Evolutionary conservation across 2,113 vertebrate species (phyloP), one percentile per base, ranked within the genome.

Genomic region (Mastomys natalensis): DNA sequence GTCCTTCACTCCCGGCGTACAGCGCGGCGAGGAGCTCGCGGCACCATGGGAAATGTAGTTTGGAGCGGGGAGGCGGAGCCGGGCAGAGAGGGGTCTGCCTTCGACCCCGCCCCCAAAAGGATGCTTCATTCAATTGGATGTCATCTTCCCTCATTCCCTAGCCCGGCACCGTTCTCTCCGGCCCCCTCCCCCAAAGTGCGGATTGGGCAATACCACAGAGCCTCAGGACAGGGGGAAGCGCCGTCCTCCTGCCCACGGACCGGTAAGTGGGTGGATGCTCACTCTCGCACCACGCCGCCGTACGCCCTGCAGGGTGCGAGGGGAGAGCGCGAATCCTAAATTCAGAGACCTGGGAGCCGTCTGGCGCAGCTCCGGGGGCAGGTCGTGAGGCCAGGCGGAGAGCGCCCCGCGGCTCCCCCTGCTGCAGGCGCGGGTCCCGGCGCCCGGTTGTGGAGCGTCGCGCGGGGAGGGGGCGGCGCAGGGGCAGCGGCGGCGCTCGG

Each of bases 181-280:
- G 90, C 97, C 97, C 97, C 98, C 95, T 97, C 98, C 98, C 98
- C 98, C 98, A 97, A 97, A 97, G 88, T 80, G 90, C 96, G 95
- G 98, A 84, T 97, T 87, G 98, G 98, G 91, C 90, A 94, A 89
- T 98, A 98, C 98, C 98, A 98, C 55, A 68, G 94, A 95, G 89
- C 82, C 88, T 80, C 95, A 4, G 97, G 95, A 95, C 87, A 89
- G 48, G 97, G 97, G 96, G 95, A 66, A 62, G 74, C 89, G 55
- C 24, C 37, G 8, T 72, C 74, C n/a, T 94, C 87, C 10, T 9
- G 31, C 70, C 93, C 4, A 37, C 53, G 4, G 55, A 68, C 37
- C 76, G 86, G 77, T 74, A 87, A 87, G 95, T 89, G 95, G 94
- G 94, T 74, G 94, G 94, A 88, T 89, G 95, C 76, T 88, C 92